Conservation (phyloP, 1,140 invertebrate genomes). For the Zelostemma sp. region DNA sequence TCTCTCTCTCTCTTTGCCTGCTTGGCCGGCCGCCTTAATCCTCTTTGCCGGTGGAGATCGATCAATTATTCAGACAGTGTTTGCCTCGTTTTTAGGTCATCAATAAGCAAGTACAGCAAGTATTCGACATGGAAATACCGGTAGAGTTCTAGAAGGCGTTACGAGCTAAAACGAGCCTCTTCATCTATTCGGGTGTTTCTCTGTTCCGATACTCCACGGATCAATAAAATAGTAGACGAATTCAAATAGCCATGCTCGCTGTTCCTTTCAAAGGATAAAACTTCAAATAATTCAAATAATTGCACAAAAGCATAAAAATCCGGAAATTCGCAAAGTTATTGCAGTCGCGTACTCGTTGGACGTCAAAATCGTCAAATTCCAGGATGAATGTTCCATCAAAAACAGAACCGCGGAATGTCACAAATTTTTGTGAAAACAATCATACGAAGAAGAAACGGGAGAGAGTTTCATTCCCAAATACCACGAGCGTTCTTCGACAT, state of each 20-base stretch:
- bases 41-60: conserved; percentile 26
- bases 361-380: neutral
- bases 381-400: neutral
- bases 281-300: too few relatives aligned
- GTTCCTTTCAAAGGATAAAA: too few relatives aligned
- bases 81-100: conserved; percentile 43
- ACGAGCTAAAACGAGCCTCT: conserved; percentile 24
- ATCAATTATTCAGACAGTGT: conserved; percentile 50
- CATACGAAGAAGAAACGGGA: neutral
- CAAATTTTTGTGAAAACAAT: conserved; percentile 4
- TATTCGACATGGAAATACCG: conserved; percentile 26
- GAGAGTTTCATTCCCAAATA: conserved; percentile 6
- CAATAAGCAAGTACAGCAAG: conserved; percentile 44
- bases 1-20: too few relatives aligned
- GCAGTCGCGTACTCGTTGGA: neutral
- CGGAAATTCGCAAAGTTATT: too few relatives aligned
- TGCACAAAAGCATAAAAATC: too few relatives aligned
- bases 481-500: conserved; percentile 23
- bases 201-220: conserved; percentile 20
- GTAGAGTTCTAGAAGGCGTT: conserved; percentile 28
- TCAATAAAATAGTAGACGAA: conserved; percentile 36
- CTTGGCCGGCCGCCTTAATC: conserved; percentile 23
- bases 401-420: neutral
- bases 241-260: too few relatives aligned
- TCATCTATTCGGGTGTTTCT: conserved; percentile 18